Evolutionary conservation across 2,888 invertebrate genomes (phyloP), one percentile per base, ranked within the genome.

Genomic region (Anorthoa munda): DNA sequence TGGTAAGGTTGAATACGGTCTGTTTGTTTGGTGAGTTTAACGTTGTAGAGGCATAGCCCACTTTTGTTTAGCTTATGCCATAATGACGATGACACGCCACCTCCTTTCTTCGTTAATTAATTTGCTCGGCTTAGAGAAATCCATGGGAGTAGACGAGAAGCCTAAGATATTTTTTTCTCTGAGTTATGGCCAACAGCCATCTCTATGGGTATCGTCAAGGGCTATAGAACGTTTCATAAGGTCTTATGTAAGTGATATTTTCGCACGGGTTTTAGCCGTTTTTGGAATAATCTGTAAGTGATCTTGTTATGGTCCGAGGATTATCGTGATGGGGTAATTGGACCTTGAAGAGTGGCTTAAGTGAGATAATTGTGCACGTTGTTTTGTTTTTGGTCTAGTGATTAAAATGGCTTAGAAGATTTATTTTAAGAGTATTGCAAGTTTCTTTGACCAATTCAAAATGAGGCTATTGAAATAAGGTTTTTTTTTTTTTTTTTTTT

Each of bases 111-210:
- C 58, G 85, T 81, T 93, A 93, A 94, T 93, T 94, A 93, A 94
- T 94, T 94, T 89, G 90, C 90, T 90, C 75, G 86, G 92, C 90
- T 92, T 86, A 91, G 94, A 93, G 93, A 94, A 94, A 94, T 93
- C 94, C 86, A 92, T 92, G 92, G 88, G 92, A 92, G 89, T 84
- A 85, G 65, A 61, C 66, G 48, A 26, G 13, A 61, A 21, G 65
- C 26, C 55, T 21, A 15, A 65, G 64, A 78, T 72, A 67, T 79
- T 75, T 86, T 85, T 84, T 81, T 67, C 53, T 70, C 68, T 73
- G 74, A 86, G n/a, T 78, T 77, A 82, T 87, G 59, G 71, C 56
- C 59, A 53, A 81, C 86, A 56, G 69, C 56, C 59, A 46, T 31
- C 56, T 69, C 66, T 75, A 72, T 74, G 73, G 78, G 77, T 73